Evolutionary conservation across 2,888 invertebrate genomes (phyloP).

Genomic region (Empis livida): DNA sequence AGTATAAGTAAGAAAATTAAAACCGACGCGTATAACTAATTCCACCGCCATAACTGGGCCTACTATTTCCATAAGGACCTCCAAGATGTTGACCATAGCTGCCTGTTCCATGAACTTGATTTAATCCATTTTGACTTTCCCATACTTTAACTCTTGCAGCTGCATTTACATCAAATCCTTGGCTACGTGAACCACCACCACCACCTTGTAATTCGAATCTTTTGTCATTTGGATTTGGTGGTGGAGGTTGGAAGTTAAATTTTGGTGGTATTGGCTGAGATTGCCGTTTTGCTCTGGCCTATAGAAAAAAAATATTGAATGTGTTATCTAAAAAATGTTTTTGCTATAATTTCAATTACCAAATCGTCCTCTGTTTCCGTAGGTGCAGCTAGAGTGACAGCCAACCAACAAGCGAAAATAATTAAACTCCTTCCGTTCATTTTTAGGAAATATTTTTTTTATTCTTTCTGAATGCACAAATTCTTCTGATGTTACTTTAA

Average conservation of each 20-base stretch:
- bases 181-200: background rate
- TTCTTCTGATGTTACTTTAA: too few relatives aligned
- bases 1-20: background rate
- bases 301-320: too few relatives aligned
- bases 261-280: too few relatives aligned
- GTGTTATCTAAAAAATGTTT: too few relatives aligned
- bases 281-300: too few relatives aligned
- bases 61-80: constrained; percentile 1
- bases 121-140: background rate
- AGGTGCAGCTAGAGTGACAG: too few relatives aligned
- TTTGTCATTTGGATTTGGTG: background rate
- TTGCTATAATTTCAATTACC: too few relatives aligned
- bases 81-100: constrained; percentile 1
- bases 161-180: background rate
- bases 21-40: background rate
- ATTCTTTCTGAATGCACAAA: too few relatives aligned
- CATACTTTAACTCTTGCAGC: background rate
- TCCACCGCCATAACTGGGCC: background rate
- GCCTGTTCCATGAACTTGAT: background rate
- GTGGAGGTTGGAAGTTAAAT: background rate
- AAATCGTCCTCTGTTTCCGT: too few relatives aligned
- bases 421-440: too few relatives aligned
- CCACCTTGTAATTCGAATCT: background rate
- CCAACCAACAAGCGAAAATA: too few relatives aligned
- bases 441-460: too few relatives aligned